phyloP scores from a whole-genome alignment of 2,888 invertebrate species.

The Melinopterus prodromus region DNA sequence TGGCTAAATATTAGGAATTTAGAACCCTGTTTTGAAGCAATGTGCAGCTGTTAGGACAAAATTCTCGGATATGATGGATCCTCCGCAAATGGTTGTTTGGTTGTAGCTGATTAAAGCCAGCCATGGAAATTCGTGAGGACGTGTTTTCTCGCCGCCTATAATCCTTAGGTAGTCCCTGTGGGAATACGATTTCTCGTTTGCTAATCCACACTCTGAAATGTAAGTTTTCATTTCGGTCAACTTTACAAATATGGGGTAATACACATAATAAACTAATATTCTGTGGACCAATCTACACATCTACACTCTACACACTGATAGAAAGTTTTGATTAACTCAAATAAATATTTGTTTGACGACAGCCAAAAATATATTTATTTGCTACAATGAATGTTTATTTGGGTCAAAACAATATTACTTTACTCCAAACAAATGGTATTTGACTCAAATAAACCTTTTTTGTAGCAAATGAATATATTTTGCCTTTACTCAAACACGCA shows the following conservation, averaged over 20 bases:
- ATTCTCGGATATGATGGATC: slow-evolving; percentile 63
- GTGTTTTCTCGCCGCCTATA: slow-evolving; percentile 40
- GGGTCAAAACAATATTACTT: too few relatives aligned
- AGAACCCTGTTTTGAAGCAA: slow-evolving; percentile 54
- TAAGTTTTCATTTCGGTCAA: not conserved
- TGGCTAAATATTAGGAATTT: slow-evolving; percentile 10
- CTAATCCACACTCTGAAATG: slow-evolving; percentile 29
- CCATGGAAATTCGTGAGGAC: slow-evolving; percentile 44
- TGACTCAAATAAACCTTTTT: too few relatives aligned
- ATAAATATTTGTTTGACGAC: too few relatives aligned
- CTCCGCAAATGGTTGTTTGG: slow-evolving; percentile 60
- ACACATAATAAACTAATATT: not conserved
- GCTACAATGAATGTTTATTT: too few relatives aligned
- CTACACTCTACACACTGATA: too few relatives aligned
- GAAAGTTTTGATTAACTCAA: too few relatives aligned
- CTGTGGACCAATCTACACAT: too few relatives aligned
- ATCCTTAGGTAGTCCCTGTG: slow-evolving; percentile 32
- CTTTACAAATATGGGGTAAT: not conserved
- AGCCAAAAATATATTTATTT: too few relatives aligned
- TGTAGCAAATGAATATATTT: too few relatives aligned
- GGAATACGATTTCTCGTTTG: slow-evolving; percentile 25
- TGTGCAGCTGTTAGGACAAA: slow-evolving; percentile 69
- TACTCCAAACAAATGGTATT: too few relatives aligned
- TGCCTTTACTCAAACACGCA: too few relatives aligned
- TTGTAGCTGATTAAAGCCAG: slow-evolving; percentile 39